Percentiles rank a stretch among this genome's conserved stretches.
Conservation (phyloP, 2,888 invertebrate species). For the Drosophila birchii region DNA sequence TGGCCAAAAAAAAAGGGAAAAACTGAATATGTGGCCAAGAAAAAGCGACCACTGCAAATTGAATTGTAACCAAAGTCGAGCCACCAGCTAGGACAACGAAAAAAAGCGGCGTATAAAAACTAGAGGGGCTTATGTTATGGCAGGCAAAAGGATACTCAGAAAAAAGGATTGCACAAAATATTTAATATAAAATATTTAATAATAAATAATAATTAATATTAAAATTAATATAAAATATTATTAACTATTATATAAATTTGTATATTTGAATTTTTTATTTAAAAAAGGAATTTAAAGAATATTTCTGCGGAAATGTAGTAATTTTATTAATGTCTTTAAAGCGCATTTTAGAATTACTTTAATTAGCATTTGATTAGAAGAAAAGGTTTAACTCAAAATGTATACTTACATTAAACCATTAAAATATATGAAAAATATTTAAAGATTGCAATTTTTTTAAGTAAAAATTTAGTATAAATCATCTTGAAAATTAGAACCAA, state of each 20-base stretch:
- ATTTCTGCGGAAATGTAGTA: neutral
- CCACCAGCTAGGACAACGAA: conserved; percentile 16
- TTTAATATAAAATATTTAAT: too few species aligned
- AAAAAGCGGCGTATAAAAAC: conserved; percentile 29
- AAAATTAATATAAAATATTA: too few species aligned
- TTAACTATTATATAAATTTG: too few species aligned
- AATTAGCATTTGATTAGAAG: neutral
- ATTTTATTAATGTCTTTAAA: neutral
- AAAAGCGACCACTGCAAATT: conserved; percentile 70
- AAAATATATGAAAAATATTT: neutral
- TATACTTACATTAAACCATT: neutral
- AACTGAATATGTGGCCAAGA: conserved; percentile 37
- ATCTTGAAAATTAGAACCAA: neutral
- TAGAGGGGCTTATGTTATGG: conserved; percentile 57
- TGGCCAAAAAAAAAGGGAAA: conserved; percentile 46
- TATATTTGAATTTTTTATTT: too few species aligned
- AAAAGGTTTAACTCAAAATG: neutral
- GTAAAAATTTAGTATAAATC: too few species aligned
- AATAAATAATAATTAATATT: too few species aligned
- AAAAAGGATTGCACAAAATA: neutral
- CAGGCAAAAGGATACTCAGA: conserved; percentile 37
- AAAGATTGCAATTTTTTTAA: neutral
- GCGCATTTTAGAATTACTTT: neutral
- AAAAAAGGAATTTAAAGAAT: too few species aligned
- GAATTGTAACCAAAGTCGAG: conserved; percentile 79